phyloP scores from a whole-genome alignment of 2,113 vertebrate genomes.

The Percina caprodes region DNA sequence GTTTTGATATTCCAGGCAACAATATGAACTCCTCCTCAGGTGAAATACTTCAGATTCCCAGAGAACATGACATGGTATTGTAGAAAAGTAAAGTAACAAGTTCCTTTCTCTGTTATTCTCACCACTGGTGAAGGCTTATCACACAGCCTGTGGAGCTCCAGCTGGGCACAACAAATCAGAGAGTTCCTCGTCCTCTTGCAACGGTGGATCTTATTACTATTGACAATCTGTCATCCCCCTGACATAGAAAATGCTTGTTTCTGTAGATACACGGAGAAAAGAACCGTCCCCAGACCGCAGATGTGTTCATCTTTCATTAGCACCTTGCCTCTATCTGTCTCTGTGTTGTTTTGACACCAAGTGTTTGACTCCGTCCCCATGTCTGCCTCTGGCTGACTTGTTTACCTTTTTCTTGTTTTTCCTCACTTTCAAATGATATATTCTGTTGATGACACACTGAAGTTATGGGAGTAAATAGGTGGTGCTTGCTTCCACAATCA shows the following conservation, averaged over 20 bases:
- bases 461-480: background rate
- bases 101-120: background rate
- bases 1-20: background rate
- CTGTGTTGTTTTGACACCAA: conserved; percentile 36
- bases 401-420: conserved; percentile 8
- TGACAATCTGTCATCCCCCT: conserved; percentile 78
- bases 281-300: conserved; percentile 42
- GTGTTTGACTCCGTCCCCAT: background rate
- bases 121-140: background rate
- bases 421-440: background rate
- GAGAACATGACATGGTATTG: too few relatives aligned
- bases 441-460: background rate
- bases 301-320: conserved; percentile 60
- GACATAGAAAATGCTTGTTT: conserved; percentile 43
- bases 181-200: conserved; percentile 47
- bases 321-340: conserved; percentile 21
- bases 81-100: background rate
- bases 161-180: conserved; percentile 27
- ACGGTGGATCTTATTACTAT: conserved; percentile 76
- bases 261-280: conserved; percentile 38
- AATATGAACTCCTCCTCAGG: too few relatives aligned
- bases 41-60: background rate
- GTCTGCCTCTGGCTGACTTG: conserved; percentile 18
- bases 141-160: conserved; percentile 26
- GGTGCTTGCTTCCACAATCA: background rate